A percentile compares a stretch with the other conserved stretches of the same genome.
Evolutionary conservation across 2,113 vertebrate species (phyloP).

Genomic region (Psittacula cyanocephala): DNA sequence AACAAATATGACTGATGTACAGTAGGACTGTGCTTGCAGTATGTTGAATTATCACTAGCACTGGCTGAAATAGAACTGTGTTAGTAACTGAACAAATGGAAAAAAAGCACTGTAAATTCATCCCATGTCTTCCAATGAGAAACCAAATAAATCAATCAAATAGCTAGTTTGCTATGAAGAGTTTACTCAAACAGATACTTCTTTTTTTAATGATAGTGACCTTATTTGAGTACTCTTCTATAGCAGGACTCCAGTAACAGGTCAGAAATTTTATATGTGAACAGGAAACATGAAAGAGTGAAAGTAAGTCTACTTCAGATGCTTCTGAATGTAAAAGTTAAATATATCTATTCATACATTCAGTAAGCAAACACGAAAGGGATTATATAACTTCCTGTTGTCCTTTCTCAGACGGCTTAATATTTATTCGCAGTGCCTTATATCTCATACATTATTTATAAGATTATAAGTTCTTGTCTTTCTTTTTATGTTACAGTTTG

Average conservation of each 20-base stretch:
- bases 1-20: background rate
- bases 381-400: background rate
- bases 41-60: background rate
- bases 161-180: background rate
- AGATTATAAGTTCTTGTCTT: background rate
- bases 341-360: background rate
- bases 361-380: background rate
- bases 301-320: background rate
- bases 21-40: background rate
- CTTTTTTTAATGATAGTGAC: background rate
- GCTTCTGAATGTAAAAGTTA: background rate
- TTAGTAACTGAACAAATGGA: background rate
- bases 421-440: slow-evolving; percentile 6
- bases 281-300: background rate
- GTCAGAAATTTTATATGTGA: background rate
- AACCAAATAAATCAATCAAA: background rate
- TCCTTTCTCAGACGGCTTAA: background rate
- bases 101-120: background rate
- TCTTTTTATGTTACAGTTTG: background rate
- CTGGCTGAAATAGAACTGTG: background rate
- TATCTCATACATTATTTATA: slow-evolving; percentile 8
- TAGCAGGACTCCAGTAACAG: background rate
- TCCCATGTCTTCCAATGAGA: background rate
- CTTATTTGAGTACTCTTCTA: background rate
- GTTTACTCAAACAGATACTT: background rate